These are phyloP conservation scores for Datnioides undecimradiatus DNA, from an alignment of 2,113 vertebrate species.

Conservation along the genomic window DNA sequence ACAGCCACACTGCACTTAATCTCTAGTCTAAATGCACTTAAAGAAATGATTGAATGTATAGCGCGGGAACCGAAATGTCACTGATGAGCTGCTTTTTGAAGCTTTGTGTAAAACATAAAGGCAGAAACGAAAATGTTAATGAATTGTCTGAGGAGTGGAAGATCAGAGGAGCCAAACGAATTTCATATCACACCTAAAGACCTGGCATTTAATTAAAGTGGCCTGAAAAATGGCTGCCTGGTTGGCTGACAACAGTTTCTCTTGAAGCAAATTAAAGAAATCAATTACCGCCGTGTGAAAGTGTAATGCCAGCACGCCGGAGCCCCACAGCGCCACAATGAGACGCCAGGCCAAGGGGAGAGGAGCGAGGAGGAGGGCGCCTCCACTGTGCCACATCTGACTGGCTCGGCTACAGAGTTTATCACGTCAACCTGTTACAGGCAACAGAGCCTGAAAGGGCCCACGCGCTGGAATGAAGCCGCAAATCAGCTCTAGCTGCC, in stretches of 20 bases:
- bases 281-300: conserved; percentile 79
- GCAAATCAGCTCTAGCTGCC: conserved; percentile 72
- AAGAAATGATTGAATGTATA: conserved; percentile 73
- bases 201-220: conserved; percentile 84
- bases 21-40: conserved; percentile 73
- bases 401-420: conserved; percentile 69
- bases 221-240: conserved; percentile 79
- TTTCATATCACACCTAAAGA: conserved; percentile 85
- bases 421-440: conserved; percentile 72
- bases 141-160: conserved; percentile 78
- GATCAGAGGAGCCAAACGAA: conserved; percentile 82
- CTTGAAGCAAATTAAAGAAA: conserved; percentile 84
- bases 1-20: conserved; percentile 72
- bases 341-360: conserved; percentile 55
- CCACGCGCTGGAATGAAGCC: conserved; percentile 74
- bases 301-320: conserved; percentile 62
- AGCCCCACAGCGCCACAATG: conserved; percentile 63
- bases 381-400: conserved; percentile 64
- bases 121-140: conserved; percentile 76
- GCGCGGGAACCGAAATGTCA: conserved; percentile 72
- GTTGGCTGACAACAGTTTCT: conserved; percentile 80
- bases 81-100: conserved; percentile 72
- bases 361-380: conserved; percentile 49
- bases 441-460: conserved; percentile 67
- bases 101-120: conserved; percentile 78